Conservation (phyloP, 2,888 invertebrate species). For the Graphium colonna region DNA sequence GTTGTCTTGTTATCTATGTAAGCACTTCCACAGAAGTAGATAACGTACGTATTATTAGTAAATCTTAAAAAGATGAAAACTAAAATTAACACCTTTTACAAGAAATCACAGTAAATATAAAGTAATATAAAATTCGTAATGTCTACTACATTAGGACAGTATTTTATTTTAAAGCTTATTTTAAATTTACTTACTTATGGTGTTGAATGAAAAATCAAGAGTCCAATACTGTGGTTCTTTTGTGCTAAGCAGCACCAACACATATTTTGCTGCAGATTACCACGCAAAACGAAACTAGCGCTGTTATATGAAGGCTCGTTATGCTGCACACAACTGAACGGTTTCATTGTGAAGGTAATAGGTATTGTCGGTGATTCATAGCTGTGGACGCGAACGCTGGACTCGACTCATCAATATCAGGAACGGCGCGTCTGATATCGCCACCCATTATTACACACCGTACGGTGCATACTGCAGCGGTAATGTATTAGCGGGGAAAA, state of each 20-base stretch:
- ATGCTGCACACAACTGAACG: conserved; percentile 3
- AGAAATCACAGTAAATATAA: too few relatives aligned
- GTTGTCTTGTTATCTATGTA: too few relatives aligned
- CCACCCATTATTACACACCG: conserved; percentile 29
- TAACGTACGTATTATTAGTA: too few relatives aligned
- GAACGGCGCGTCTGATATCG: conserved; percentile 51
- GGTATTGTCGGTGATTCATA: conserved; percentile 63
- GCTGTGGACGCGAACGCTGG: conserved; percentile 44
- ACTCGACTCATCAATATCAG: conserved; percentile 61
- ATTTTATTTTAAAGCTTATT: too few relatives aligned
- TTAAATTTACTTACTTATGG: too few relatives aligned
- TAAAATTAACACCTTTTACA: too few relatives aligned
- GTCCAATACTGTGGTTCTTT: not conserved
- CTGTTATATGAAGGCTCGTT: conserved; percentile 1
- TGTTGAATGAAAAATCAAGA: too few relatives aligned
- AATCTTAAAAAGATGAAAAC: too few relatives aligned
- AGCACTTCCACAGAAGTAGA: too few relatives aligned
- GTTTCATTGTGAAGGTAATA: conserved; percentile 33
- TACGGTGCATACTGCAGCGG: conserved; percentile 5
- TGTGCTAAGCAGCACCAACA: not conserved
- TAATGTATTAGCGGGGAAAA: not conserved
- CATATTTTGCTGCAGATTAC: not conserved
- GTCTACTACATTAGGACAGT: too few relatives aligned
- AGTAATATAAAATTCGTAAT: too few relatives aligned
- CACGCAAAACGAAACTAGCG: not conserved